Conservation (phyloP, 2,797 vertebrate genomes). For the Fundulus diaphanus region DNA sequence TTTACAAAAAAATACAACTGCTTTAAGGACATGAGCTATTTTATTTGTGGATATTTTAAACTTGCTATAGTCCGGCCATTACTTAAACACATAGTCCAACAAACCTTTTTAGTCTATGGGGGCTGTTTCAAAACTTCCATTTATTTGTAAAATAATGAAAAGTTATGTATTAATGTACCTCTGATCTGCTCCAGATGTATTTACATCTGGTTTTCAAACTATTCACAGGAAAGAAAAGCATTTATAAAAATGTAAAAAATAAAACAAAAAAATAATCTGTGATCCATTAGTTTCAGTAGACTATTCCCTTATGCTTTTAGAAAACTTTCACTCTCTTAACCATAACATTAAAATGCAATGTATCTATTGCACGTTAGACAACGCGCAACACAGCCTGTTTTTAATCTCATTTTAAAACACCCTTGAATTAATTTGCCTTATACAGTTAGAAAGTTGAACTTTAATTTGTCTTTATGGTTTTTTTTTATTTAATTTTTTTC, state of each 20-base stretch:
- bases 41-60: not conserved
- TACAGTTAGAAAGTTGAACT: not conserved
- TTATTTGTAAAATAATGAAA: not conserved
- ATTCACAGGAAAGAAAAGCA: not conserved
- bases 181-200: not conserved
- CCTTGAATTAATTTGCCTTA: not conserved
- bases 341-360: not conserved
- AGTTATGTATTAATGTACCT: not conserved
- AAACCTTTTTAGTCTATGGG: not conserved
- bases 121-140: not conserved
- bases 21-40: conserved; percentile 29
- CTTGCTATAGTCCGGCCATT: not conserved
- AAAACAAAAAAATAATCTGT: not conserved
- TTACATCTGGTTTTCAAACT: not conserved
- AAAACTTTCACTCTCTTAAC: not conserved
- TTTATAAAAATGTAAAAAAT: not conserved
- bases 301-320: not conserved
- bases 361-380: not conserved
- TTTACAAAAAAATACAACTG: conserved; percentile 36
- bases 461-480: no score
- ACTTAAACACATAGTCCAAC: not conserved
- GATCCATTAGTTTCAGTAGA: not conserved
- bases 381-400: not conserved
- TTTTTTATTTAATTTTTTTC: no score
- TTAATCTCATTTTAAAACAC: conserved; percentile 1